A percentile compares a stretch with the other conserved stretches of the same genome.
phyloP scores from a whole-genome alignment of 2,113 vertebrate species.

The Mormyrus iriodes region DNA sequence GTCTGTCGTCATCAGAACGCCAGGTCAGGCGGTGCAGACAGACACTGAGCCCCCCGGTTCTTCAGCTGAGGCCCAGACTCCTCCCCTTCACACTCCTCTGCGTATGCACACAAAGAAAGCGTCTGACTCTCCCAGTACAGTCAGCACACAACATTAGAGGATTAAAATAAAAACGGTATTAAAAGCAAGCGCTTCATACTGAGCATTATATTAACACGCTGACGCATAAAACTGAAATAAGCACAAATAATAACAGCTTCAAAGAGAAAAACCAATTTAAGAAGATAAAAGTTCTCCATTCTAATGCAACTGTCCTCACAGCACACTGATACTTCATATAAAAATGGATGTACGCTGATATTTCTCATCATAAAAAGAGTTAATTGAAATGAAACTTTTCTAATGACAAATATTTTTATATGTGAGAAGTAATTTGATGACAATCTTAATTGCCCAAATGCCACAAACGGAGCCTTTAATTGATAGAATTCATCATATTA shows the following conservation, averaged over 20 bases:
- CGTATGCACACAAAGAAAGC: neutral
- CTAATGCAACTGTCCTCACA: neutral
- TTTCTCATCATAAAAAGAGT: constrained; percentile 38
- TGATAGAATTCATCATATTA: neutral
- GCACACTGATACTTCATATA: neutral
- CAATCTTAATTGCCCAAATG: constrained; percentile 43
- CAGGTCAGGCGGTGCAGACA: neutral
- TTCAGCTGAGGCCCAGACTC: neutral
- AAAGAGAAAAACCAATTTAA: constrained; percentile 4
- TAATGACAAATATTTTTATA: constrained; percentile 41
- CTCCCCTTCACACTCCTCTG: neutral
- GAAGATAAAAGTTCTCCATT: neutral
- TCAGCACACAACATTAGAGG: neutral
- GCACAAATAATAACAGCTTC: constrained; percentile 8
- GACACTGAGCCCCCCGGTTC: neutral
- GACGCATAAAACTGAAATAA: neutral
- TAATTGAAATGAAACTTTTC: constrained; percentile 30
- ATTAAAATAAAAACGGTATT: neutral
- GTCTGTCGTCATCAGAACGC: neutral
- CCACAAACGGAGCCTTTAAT: constrained; percentile 34
- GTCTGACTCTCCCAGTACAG: neutral
- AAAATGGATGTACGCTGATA: constrained; percentile 3
- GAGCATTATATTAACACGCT: constrained; percentile 6
- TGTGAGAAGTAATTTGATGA: constrained; percentile 38
- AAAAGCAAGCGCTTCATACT: neutral